Percentiles rank a stretch among this genome's conserved stretches.
Evolutionary conservation across 2,113 vertebrate genomes (phyloP).

Genomic region (Sialia sialis): DNA sequence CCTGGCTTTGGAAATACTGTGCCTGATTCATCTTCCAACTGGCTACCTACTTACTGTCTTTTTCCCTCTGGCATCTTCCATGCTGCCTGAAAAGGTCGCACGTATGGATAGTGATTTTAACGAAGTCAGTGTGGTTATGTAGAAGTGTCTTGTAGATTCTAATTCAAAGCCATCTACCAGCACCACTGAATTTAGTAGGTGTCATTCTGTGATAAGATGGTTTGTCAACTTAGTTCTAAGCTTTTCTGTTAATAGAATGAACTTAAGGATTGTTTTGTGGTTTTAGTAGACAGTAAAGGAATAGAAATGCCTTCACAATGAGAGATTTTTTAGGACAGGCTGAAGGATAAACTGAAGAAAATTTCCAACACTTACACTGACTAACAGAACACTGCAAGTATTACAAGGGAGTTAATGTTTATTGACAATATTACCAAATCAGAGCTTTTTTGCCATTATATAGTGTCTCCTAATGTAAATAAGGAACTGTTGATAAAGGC

Average conservation of each 20-base stretch:
- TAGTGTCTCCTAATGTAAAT: neutral
- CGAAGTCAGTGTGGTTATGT: neutral
- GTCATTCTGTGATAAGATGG: neutral
- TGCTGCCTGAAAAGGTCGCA: neutral
- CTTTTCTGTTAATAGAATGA: neutral
- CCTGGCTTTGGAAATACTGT: neutral
- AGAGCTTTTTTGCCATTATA: neutral
- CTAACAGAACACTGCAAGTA: neutral
- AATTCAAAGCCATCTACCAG: neutral
- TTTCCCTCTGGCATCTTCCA: neutral
- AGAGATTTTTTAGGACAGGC: neutral
- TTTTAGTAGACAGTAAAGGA: neutral
- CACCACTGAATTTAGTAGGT: neutral
- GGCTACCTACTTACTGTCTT: neutral
- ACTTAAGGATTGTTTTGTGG: neutral
- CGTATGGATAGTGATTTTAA: neutral
- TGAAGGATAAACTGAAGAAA: neutral
- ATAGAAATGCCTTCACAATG: neutral
- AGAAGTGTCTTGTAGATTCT: neutral
- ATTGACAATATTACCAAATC: neutral
- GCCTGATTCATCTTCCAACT: neutral
- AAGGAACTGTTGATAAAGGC: neutral
- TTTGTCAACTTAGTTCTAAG: neutral
- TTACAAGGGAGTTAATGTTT: neutral
- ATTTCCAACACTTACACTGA: neutral